Percentiles rank a stretch among this genome's conserved stretches.
These are phyloP conservation scores for Seira sanloemensis DNA, from an alignment of 2,888 invertebrate species.

Conservation along the genomic window DNA sequence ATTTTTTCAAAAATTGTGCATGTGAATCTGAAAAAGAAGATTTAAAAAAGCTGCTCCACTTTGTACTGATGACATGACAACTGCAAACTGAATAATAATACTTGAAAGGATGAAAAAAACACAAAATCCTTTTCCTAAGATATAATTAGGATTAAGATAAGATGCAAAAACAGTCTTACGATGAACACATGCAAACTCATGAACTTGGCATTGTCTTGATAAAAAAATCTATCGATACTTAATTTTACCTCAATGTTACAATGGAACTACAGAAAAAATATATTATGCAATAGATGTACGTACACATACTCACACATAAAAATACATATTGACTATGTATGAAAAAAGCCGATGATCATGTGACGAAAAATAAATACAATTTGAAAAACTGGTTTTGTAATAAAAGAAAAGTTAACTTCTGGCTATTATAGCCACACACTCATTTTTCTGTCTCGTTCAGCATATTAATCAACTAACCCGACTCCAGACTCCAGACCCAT, in stretches of 20 bases:
- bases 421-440: too few species aligned
- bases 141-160: neutral
- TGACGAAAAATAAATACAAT: neutral
- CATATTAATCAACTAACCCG: too few species aligned
- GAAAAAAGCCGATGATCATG: neutral
- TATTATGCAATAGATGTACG: neutral
- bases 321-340: neutral
- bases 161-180: neutral
- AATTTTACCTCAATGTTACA: neutral
- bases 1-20: neutral
- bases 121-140: neutral
- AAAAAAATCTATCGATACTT: neutral
- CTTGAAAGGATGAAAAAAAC: neutral
- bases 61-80: neutral
- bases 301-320: neutral
- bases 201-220: neutral
- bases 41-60: neutral
- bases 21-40: neutral
- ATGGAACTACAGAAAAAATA: neutral
- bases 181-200: neutral
- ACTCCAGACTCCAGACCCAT: too few species aligned
- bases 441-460: too few species aligned
- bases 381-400: neutral
- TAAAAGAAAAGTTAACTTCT: too few species aligned
- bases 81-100: neutral